Conservation (phyloP, 2,888 invertebrate genomes). For the Tipula vernalis region DNA sequence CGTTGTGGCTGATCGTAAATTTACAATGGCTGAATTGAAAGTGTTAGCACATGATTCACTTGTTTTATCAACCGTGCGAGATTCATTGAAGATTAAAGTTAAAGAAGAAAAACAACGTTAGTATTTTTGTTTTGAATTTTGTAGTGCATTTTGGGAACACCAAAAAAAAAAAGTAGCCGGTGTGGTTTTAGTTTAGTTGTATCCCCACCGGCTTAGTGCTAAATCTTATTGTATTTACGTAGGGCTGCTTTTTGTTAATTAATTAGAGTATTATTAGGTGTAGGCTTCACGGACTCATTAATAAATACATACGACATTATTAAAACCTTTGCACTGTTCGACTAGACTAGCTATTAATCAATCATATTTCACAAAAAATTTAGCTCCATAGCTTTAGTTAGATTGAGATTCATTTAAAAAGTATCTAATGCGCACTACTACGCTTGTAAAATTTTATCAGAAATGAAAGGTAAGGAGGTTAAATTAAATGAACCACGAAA, state of each 20-base stretch:
- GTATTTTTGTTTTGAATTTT: slow-evolving; percentile 25
- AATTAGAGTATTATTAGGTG: not conserved
- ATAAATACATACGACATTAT: not conserved
- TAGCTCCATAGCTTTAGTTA: not conserved
- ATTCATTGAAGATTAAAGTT: slow-evolving; percentile 57
- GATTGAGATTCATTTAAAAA: not conserved
- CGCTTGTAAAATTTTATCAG: too few relatives aligned
- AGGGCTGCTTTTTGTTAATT: not conserved
- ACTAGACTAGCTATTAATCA: not conserved
- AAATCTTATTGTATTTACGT: not conserved
- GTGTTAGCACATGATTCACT: slow-evolving; percentile 55
- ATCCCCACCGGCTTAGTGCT: not conserved
- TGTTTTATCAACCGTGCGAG: slow-evolving; percentile 57
- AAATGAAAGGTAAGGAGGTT: too few relatives aligned
- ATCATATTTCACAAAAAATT: too few relatives aligned
- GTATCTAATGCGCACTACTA: too few relatives aligned
- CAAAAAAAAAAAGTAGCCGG: not conserved
- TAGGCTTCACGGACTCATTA: not conserved
- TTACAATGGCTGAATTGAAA: slow-evolving; percentile 67
- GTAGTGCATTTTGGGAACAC: not conserved
- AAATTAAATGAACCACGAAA: too few relatives aligned
- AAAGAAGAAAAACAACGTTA: slow-evolving; percentile 64
- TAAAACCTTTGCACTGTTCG: not conserved
- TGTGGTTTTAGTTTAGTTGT: not conserved
- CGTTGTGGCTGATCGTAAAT: slow-evolving; percentile 64